Conservation (phyloP, 2,797 vertebrate genomes). For the Phalanger gymnotis region DNA sequence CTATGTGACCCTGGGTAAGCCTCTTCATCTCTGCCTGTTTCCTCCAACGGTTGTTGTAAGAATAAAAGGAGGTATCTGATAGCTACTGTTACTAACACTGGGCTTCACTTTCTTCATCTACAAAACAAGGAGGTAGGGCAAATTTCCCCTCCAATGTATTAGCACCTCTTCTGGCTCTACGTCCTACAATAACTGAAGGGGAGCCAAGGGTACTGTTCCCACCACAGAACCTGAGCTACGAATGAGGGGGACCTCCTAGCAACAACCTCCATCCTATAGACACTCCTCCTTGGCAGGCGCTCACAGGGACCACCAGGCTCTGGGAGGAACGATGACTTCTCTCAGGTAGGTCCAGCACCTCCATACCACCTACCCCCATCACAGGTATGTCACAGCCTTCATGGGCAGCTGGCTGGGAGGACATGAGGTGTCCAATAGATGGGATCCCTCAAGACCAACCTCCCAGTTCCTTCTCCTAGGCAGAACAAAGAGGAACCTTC, state of each 20-base stretch:
- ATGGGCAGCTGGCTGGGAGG: background rate
- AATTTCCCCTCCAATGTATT: background rate
- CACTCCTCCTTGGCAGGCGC: background rate
- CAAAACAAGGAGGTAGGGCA: background rate
- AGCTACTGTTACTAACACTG: background rate
- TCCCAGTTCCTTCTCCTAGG: background rate
- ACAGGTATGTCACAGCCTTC: background rate
- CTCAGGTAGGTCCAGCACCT: background rate
- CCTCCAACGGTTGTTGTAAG: background rate
- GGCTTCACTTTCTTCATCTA: background rate
- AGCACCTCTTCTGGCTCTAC: background rate
- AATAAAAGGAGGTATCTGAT: background rate
- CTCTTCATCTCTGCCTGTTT: background rate
- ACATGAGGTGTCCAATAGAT: background rate
- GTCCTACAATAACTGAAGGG: background rate
- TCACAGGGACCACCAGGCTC: background rate
- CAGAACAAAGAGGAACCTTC: background rate
- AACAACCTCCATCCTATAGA: background rate
- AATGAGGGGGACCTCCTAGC: background rate
- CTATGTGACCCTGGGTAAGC: background rate
- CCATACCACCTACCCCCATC: background rate
- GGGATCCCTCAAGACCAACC: background rate
- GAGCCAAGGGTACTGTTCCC: background rate
- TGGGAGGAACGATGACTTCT: background rate
- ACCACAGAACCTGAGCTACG: constrained; percentile 23